Base-by-base conservation (phyloP, 2,888 invertebrate species). In the Andrena praecox region DNA sequence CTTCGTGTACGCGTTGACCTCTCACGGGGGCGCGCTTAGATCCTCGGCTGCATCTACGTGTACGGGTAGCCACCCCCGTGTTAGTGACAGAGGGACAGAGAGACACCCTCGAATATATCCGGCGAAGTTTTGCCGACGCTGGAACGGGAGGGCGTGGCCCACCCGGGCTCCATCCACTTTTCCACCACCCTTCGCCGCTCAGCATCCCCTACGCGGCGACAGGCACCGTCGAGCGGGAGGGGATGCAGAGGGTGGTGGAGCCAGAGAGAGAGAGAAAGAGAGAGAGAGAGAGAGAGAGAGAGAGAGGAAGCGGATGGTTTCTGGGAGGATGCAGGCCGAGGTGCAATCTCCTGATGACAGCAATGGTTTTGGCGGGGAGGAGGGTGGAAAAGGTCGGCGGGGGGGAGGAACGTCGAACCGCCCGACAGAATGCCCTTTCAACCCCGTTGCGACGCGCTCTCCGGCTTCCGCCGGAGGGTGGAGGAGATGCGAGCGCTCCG, bases 41-140 rank as follows among this genome's bases (percentile, higher is more conserved):
- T 76, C 42, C 16, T 70, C 73, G 72, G 64, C 82, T 69, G 70
- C 63, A 68, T 86, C 73, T 63, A 69, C 70, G 67, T 56, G 20
- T 63, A 74, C 74, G 80, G 71, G 76, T 92, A 89, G 92, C 93
- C 93, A 94, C 94, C 83, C 90, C 93, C 94, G 87, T 89, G 70
- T 88, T 86, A 78, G 89, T 86, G 77, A 91, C 92, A 90, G 93
- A 94, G 70, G 71, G 79, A 85, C 76, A 85, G 86, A 85, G 86
- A 83, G 85, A 84, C 88, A 88, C 85, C 87, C 88, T 85, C 76
- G 87, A 72, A 74, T 82, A 79, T 78, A 80, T 73, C 66, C 70
- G 10, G 69, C 75, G 69, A 67, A 76, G 73, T 80, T 85, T 83
- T 63, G 77, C 29, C 73, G 35, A 20, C 63, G 12, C 31, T 29